These are phyloP conservation scores for Phymorhynchus buccinoides DNA, from an alignment of 1,140 invertebrate genomes.

Conservation along the genomic window DNA sequence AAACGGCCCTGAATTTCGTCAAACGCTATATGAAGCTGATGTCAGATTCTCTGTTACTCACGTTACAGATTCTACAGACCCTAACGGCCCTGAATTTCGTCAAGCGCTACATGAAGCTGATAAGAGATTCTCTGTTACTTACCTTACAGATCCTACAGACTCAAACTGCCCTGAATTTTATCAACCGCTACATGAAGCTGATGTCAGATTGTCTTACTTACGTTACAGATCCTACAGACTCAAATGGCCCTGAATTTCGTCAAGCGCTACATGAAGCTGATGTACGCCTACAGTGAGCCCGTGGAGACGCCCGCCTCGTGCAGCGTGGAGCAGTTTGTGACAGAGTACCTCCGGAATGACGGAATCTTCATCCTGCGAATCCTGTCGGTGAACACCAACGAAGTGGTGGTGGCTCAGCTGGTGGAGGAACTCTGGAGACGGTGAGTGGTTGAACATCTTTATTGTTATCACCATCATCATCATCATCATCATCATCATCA, in stretches of 20 bases:
- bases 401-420: conserved; percentile 39
- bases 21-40: not conserved
- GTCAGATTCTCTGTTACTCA: no score
- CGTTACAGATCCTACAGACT: conserved; percentile 25
- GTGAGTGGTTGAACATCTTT: not conserved
- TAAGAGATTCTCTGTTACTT: no score
- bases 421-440: conserved; percentile 23
- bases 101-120: conserved; percentile 11
- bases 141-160: conserved; percentile 22
- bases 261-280: conserved; percentile 13
- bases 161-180: not conserved
- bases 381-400: conserved; percentile 54
- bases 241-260: not conserved
- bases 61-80: conserved; percentile 18
- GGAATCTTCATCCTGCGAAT: conserved; percentile 55
- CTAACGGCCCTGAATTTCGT: not conserved
- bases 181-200: conserved; percentile 1
- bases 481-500: no score
- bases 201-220: not conserved
- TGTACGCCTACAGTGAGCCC: conserved; percentile 9
- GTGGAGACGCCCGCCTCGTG: not conserved
- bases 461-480: no score
- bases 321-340: conserved; percentile 39
- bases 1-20: not conserved
- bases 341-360: conserved; percentile 50